These are phyloP conservation scores for Hyposoter didymator DNA, from an alignment of 2,888 invertebrate species.

Conservation along the genomic window DNA sequence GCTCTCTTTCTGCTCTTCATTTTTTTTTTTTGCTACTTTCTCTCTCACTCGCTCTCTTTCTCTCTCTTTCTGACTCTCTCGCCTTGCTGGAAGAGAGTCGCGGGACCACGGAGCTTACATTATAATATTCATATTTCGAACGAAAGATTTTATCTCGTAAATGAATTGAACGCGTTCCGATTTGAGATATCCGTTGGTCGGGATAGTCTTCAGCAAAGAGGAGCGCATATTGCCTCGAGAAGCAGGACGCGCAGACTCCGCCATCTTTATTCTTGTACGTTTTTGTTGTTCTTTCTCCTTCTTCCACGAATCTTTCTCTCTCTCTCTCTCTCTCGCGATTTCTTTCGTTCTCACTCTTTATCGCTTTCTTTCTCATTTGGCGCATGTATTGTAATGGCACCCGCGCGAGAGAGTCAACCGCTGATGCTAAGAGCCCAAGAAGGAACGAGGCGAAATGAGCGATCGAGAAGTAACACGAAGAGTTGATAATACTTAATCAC, in stretches of 20 bases:
- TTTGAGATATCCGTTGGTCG: conserved; percentile 79
- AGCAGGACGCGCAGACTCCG: conserved; percentile 62
- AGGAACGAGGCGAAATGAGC: conserved; percentile 48
- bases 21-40: conserved; percentile 15
- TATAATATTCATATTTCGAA: conserved; percentile 84
- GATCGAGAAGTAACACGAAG: conserved; percentile 48
- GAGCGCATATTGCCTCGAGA: conserved; percentile 62
- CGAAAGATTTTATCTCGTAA: conserved; percentile 84
- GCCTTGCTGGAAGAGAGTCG: conserved; percentile 40
- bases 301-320: conserved; percentile 50
- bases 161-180: conserved; percentile 84
- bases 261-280: conserved; percentile 65
- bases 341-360: conserved; percentile 44
- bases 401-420: conserved; percentile 40
- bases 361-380: conserved; percentile 42
- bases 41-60: conserved; percentile 6
- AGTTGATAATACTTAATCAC: conserved; percentile 46
- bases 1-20: conserved; percentile 24
- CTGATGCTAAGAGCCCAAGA: conserved; percentile 13
- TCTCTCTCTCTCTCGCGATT: conserved; percentile 43
- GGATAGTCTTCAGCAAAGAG: conserved; percentile 60
- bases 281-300: conserved; percentile 65
- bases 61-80: background rate
- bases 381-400: conserved; percentile 65
- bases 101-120: conserved; percentile 78